phyloP scores from a whole-genome alignment of 1,140 invertebrate species.

The Bilobella aurantiaca region DNA sequence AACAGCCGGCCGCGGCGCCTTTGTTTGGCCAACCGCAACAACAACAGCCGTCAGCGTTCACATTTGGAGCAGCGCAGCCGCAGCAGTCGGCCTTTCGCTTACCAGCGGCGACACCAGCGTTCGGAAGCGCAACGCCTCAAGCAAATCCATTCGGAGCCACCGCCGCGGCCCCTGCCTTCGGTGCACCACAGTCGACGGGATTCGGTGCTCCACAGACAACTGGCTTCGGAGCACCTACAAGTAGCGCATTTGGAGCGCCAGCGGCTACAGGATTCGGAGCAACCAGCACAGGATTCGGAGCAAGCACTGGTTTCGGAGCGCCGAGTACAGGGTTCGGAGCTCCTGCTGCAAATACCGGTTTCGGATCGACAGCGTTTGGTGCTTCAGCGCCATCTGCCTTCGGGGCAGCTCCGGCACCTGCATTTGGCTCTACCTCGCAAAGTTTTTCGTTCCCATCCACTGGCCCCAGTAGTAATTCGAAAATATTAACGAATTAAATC shows the following conservation, averaged over 20 bases:
- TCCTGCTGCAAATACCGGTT: conserved; percentile 26
- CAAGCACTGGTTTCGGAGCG: conserved; percentile 35
- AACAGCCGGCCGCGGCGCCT: neutral
- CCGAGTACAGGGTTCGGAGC: conserved; percentile 40
- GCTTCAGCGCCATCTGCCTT: conserved; percentile 25
- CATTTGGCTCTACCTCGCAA: too few species aligned
- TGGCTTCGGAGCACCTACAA: conserved; percentile 10
- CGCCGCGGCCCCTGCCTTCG: neutral
- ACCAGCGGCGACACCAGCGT: neutral
- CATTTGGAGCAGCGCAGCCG: neutral
- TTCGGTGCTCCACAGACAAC: conserved; percentile 13
- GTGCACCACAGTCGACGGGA: neutral
- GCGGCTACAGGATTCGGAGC: conserved; percentile 28
- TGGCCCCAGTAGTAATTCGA: too few species aligned
- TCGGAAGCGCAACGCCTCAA: neutral
- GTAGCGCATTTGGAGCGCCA: conserved; percentile 4
- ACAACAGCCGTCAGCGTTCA: neutral
- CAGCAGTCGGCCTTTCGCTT: too few species aligned
- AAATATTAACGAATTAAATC: too few species aligned
- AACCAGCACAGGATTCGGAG: conserved; percentile 22
- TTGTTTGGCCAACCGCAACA: neutral
- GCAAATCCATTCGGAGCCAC: conserved; percentile 5
- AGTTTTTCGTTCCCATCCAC: too few species aligned
- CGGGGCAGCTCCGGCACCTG: neutral
- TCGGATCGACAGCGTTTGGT: conserved; percentile 39